Evolutionary conservation across 23 tunicate species (phyloP).

Genomic region (Clavelina lepadiformis): DNA sequence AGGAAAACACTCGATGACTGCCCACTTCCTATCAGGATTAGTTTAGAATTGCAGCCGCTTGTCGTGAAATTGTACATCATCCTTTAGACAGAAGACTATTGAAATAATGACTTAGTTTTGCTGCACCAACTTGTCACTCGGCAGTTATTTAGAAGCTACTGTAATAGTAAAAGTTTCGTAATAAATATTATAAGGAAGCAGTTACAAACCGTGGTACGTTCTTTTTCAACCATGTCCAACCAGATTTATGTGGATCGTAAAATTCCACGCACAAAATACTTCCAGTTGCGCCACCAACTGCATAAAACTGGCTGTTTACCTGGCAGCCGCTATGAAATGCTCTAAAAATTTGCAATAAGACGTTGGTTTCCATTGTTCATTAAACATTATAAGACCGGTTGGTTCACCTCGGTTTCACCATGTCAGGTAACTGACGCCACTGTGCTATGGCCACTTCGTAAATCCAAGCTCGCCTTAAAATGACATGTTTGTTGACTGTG

Average conservation of each 20-base stretch:
- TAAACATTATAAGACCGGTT: too few species aligned
- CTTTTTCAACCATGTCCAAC: constrained; percentile 45
- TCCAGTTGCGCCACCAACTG: constrained; percentile 53
- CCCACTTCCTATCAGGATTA: constrained; percentile 62
- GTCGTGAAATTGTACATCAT: constrained; percentile 54
- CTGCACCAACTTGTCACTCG: too few species aligned
- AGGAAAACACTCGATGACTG: constrained; percentile 32
- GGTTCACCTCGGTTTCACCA: constrained; percentile 46
- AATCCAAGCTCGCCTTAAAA: constrained; percentile 56
- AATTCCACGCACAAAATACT: constrained; percentile 45
- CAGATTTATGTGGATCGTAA: constrained; percentile 17
- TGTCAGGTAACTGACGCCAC: constrained; percentile 56
- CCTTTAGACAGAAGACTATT: constrained; percentile 15
- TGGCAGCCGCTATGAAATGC: constrained; percentile 76
- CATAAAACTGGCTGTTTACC: constrained; percentile 43
- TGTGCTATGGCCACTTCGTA: constrained; percentile 29
- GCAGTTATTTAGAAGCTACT: too few species aligned
- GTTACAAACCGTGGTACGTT: constrained; percentile 49
- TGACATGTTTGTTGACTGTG: constrained; percentile 37
- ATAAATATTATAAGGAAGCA: too few species aligned
- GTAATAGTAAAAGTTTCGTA: neutral
- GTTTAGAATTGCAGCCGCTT: constrained; percentile 54
- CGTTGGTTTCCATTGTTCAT: neutral
- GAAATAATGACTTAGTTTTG: too few species aligned
- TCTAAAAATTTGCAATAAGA: constrained; percentile 6